phyloP scores from a whole-genome alignment of 2,888 invertebrate species.

The Dryocosmus kuriphilus region DNA sequence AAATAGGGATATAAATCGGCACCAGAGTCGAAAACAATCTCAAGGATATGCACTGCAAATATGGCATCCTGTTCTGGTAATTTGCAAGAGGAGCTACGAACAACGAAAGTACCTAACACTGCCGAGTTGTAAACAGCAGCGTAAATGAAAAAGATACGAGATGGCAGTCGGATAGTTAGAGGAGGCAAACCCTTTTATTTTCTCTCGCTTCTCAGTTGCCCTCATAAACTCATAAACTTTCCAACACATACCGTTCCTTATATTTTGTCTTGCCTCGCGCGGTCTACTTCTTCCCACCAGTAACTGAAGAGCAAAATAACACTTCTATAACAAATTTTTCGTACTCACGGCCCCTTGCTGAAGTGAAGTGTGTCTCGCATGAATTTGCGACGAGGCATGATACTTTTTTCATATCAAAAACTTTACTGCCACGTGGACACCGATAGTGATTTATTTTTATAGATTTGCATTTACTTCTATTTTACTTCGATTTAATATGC shows the following conservation, averaged over 20 bases:
- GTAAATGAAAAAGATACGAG: slow-evolving; percentile 71
- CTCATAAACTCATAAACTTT: slow-evolving; percentile 70
- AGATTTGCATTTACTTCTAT: no score
- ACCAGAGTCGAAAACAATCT: slow-evolving; percentile 44
- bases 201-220: slow-evolving; percentile 55
- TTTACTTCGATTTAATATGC: no score
- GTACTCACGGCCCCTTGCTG: slow-evolving; percentile 24
- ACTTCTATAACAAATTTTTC: slow-evolving; percentile 49
- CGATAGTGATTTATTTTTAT: neutral
- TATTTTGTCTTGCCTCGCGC: slow-evolving; percentile 40
- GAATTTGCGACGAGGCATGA: neutral
- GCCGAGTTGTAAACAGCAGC: slow-evolving; percentile 67
- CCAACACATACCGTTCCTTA: slow-evolving; percentile 45
- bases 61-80: slow-evolving; percentile 49
- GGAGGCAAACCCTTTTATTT: slow-evolving; percentile 62
- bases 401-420: neutral
- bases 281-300: slow-evolving; percentile 46
- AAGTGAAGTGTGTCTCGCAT: neutral
- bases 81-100: slow-evolving; percentile 44
- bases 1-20: neutral
- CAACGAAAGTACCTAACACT: slow-evolving; percentile 49
- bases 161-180: slow-evolving; percentile 67
- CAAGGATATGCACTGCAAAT: slow-evolving; percentile 42
- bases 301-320: slow-evolving; percentile 45
- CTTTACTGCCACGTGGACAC: neutral